Conservation (phyloP, 1,140 invertebrate species). For the Bombus terrestris region DNA sequence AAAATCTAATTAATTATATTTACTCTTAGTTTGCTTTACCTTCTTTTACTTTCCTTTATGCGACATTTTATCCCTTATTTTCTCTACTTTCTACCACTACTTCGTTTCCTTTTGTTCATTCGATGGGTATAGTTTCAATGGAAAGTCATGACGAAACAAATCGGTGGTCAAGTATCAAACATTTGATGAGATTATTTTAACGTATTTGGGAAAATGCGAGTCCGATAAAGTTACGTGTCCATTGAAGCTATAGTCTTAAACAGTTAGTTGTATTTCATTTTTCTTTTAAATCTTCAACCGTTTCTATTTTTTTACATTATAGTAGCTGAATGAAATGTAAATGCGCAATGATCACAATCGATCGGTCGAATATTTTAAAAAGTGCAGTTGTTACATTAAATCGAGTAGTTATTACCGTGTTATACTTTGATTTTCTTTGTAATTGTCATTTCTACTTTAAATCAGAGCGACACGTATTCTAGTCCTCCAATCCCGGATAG, state of each 20-base stretch:
- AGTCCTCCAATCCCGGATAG: neutral
- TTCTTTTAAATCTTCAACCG: neutral
- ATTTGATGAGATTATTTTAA: neutral
- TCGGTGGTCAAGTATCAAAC: neutral
- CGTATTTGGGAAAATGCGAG: neutral
- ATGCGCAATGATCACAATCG: neutral
- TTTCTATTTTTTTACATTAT: neutral
- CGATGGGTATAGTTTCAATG: neutral
- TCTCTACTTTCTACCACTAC: neutral
- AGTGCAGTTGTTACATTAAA: neutral
- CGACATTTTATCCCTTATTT: neutral
- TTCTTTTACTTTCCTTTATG: neutral
- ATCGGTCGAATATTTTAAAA: neutral
- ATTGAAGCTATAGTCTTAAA: neutral
- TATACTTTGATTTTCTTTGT: neutral
- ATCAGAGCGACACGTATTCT: neutral
- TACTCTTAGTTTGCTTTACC: neutral
- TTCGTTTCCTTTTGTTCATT: neutral
- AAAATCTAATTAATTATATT: neutral
- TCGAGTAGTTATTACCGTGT: neutral
- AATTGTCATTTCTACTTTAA: neutral
- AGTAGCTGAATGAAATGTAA: neutral
- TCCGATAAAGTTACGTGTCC: neutral
- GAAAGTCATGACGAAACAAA: neutral
- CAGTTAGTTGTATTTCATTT: too few relatives aligned